Evolutionary conservation across 2,113 vertebrate genomes (phyloP), one percentile per base, ranked within the genome.

Genomic region (Chunga burmeisteri): DNA sequence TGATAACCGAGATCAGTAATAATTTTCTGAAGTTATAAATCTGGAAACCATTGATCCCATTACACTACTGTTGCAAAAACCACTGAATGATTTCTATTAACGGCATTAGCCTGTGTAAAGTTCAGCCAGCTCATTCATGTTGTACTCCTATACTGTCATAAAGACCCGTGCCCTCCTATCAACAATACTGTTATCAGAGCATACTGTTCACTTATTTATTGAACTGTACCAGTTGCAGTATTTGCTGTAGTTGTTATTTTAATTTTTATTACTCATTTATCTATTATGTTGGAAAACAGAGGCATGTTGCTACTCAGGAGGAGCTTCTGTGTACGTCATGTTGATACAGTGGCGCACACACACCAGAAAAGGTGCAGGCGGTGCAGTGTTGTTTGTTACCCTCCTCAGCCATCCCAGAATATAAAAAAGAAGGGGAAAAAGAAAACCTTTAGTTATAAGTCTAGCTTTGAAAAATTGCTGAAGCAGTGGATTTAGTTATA

Each of bases 161-260:
- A 86, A 80, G 25, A 30, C 46, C 14, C 11, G 67, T 95, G 38
- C 32, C 53, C 16, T 91, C 38, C 3, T 75, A 87, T 49, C 78
- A 89, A 68, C 55, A 89, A 26, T 55, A 16, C 32, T 49, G 4
- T 92, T 93, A 87, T 84, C 66, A 85, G 65, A 79, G 27, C 40
- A 47, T 78, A 46, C 32, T 46, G 3, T 82, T 85, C 70, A 59
- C 38, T 87, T 88, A 71, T 71, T 88, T 74, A 52, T 63, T 90
- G 63, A 72, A 58, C 40, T 65, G 27, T 67, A 10, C 61, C 50
- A 55, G 26, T 67, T 75, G 32, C 52, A 59, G 25, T 73, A 70
- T 91, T 95, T 93, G 74, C 53, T 65, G 52, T 91, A 67, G 82
- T 67, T 93, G 66, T 90, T 94, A 79, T 62, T 92, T 94, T 89